phyloP scores from a whole-genome alignment of 1,140 invertebrate genomes.

The Calycopis cecrops region DNA sequence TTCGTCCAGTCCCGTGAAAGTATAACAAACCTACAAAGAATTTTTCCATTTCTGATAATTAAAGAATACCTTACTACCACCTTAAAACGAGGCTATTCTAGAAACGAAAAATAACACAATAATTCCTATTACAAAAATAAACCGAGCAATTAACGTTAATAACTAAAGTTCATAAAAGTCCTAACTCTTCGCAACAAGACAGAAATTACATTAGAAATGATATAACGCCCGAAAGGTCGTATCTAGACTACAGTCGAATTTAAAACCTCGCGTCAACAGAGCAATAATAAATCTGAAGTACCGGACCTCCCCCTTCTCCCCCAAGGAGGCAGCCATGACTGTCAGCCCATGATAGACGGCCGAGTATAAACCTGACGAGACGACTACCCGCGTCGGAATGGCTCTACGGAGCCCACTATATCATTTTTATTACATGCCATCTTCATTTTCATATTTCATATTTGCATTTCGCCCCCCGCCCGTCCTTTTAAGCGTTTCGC shows the following conservation, averaged over 20 bases:
- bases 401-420: conserved; percentile 75
- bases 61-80: no score
- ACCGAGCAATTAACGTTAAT: no score
- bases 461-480: conserved; percentile 69
- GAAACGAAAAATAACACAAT: no score
- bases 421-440: conserved; percentile 77
- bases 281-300: conserved; percentile 57
- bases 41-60: no score
- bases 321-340: conserved; percentile 57
- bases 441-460: conserved; percentile 78
- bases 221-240: not conserved
- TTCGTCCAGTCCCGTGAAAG: no score
- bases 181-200: not conserved
- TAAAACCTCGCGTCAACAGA: conserved; percentile 43
- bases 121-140: no score
- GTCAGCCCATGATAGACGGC: conserved; percentile 72
- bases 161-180: not conserved
- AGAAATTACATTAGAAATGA: conserved; percentile 9
- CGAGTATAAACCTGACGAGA: conserved; percentile 74
- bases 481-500: conserved; percentile 44
- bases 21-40: no score
- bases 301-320: conserved; percentile 28
- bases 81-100: no score
- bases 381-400: conserved; percentile 66
- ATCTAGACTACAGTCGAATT: conserved; percentile 10